Evolutionary conservation across 2,888 invertebrate species (phyloP).

Genomic region (Drosophila ustulata): DNA sequence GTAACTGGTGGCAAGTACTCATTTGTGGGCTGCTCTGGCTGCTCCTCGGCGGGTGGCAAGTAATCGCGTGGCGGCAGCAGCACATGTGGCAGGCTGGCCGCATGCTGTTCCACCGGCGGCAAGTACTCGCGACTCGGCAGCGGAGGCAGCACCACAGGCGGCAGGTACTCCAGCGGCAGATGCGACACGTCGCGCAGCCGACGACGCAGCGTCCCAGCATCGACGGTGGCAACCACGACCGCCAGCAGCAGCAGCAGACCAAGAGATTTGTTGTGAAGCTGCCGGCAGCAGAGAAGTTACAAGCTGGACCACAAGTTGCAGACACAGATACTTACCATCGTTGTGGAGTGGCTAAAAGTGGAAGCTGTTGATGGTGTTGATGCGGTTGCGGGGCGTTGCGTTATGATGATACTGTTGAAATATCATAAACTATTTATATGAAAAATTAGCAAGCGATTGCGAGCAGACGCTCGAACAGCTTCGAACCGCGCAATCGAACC

Average conservation of each 20-base stretch:
- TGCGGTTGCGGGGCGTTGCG: constrained; percentile 45
- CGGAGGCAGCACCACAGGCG: constrained; percentile 77
- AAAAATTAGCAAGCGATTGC: constrained; percentile 74
- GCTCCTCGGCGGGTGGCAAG: constrained; percentile 59
- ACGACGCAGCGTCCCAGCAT: constrained; percentile 44
- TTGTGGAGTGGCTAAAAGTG: constrained; percentile 1
- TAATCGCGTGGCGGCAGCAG: constrained; percentile 68
- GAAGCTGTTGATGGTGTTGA: constrained; percentile 9
- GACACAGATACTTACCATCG: constrained; percentile 53
- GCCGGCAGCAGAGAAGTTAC: not conserved
- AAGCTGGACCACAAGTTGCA: not conserved
- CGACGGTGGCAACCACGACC: constrained; percentile 6
- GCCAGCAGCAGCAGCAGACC: constrained; percentile 23
- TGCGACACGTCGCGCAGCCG: constrained; percentile 81
- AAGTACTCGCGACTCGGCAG: constrained; percentile 72
- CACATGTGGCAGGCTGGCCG: constrained; percentile 60
- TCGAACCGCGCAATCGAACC: constrained; percentile 43
- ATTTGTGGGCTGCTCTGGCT: constrained; percentile 46
- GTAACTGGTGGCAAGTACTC: constrained; percentile 63
- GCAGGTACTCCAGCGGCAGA: constrained; percentile 72
- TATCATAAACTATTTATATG: constrained; percentile 74
- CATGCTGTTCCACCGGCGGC: constrained; percentile 77
- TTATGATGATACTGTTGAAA: constrained; percentile 70
- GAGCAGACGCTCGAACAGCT: constrained; percentile 34
- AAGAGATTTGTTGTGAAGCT: constrained; percentile 24